Evolutionary conservation across 2,113 vertebrate genomes (phyloP), one percentile per base, ranked within the genome.

Genomic region (Grantiella picta): DNA sequence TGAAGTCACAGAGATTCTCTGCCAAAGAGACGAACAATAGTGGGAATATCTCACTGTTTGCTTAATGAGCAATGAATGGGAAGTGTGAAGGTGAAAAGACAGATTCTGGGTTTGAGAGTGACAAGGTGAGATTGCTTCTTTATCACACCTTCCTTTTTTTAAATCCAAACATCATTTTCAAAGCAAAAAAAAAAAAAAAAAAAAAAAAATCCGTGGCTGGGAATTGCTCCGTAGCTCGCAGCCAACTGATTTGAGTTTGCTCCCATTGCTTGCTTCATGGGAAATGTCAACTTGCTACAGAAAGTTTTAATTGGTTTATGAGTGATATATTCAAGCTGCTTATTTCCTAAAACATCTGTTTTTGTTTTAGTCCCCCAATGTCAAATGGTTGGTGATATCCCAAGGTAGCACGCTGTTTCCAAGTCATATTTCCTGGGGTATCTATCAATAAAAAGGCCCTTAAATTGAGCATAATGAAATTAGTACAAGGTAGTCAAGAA

Each of bases 41-140:
- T 9, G 24, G 70, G 77, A 97, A 91, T 86, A 95, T 93, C 95
- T 96, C 78, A 22, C 96, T 97, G 93, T 96, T 98, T 97, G 69
- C 95, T 94, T 97, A 97, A 97, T 98, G 96, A 98, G 95, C 86
- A 94, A 92, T 50, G 89, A 91, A 92, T 57, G 73, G 69, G 73
- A 97, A 95, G 94, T 95, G 96, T 96, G 97, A 97, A 96, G 96
- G 97, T 96, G 96, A 94, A 97, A 96, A 97, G 95, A 93, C 90
- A 94, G 89, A 91, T 88, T 95, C 94, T 85, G 93, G 86, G 80
- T 95, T 96, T 15, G 89, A 91, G 81, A 91, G 56, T 95, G 97
- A 96, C 91, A 96, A 97, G 95, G 88, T 94, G 97, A 98, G 95
- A 97, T 44, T 4, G 23, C 83, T 95, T 82, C 76, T 96, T 96